phyloP scores from a whole-genome alignment of 2,113 vertebrate genomes.

The Trochalopteron elliotii region DNA sequence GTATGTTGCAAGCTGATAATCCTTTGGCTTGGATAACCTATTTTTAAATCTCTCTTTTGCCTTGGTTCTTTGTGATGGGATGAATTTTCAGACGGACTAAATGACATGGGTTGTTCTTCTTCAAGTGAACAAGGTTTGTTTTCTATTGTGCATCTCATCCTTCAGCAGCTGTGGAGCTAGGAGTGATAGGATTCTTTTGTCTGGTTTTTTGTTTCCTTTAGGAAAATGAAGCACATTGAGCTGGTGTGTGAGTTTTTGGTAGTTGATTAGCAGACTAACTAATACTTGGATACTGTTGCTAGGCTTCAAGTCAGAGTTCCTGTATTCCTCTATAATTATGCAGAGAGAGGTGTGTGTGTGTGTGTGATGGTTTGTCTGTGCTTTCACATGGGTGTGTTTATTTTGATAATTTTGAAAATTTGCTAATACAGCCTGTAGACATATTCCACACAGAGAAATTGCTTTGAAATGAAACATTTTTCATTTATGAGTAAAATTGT shows the following conservation, averaged over 20 bases:
- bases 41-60: constrained; percentile 56
- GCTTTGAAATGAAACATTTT: constrained; percentile 5
- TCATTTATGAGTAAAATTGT: not conserved
- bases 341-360: constrained; percentile 40
- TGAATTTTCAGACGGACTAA: constrained; percentile 70
- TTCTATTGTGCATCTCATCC: constrained; percentile 53
- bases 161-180: constrained; percentile 27
- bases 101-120: constrained; percentile 85
- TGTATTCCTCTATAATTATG: constrained; percentile 71
- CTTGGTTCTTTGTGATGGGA: constrained; percentile 72
- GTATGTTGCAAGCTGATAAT: constrained; percentile 56
- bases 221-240: constrained; percentile 29
- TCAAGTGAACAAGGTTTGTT: constrained; percentile 85
- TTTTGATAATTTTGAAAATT: not conserved
- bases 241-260: constrained; percentile 63
- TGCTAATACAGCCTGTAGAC: not conserved
- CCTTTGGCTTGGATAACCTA: constrained; percentile 58
- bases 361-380: constrained; percentile 53
- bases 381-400: constrained; percentile 53
- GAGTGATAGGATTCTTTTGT: constrained; percentile 11
- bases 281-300: constrained; percentile 82
- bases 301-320: constrained; percentile 71
- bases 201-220: not conserved
- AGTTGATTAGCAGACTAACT: constrained; percentile 71
- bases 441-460: not conserved